Evolutionary conservation across 1,140 invertebrate genomes (phyloP).

Genomic region (Acromyrmex charruanus): DNA sequence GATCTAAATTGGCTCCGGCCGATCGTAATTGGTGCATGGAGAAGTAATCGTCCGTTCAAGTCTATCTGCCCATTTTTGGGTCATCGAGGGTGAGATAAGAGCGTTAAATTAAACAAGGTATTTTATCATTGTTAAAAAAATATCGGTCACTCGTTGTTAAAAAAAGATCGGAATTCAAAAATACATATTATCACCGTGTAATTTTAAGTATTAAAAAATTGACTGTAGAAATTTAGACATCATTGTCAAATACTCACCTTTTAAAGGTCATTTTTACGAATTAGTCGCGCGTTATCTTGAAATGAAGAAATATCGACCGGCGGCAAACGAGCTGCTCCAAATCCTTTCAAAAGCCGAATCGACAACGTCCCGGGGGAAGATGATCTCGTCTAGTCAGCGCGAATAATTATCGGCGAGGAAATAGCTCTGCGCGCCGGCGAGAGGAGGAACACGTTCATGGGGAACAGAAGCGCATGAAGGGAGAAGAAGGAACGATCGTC

Average conservation of each 20-base stretch:
- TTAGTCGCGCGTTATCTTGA: conserved; percentile 33
- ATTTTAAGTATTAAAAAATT: neutral
- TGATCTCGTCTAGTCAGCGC: conserved; percentile 34
- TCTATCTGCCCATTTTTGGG: conserved; percentile 16
- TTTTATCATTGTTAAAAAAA: conserved; percentile 13
- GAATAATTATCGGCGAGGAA: conserved; percentile 67
- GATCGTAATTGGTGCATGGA: conserved; percentile 9
- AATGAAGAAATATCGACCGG: conserved; percentile 20
- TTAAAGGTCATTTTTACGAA: neutral
- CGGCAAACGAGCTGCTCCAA: neutral
- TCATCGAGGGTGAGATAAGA: conserved; percentile 16
- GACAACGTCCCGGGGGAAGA: neutral
- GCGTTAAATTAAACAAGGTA: neutral
- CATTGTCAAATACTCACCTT: neutral
- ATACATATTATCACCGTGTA: neutral
- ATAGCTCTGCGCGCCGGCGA: neutral
- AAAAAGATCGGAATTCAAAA: neutral
- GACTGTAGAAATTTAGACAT: neutral
- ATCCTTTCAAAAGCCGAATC: neutral
- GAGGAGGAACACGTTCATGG: too few relatives aligned
- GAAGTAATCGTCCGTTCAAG: conserved; percentile 62
- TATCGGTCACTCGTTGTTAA: neutral
- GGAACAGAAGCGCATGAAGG: conserved; percentile 35
- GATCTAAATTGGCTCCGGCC: conserved; percentile 48
- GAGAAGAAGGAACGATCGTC: conserved; percentile 48